These are phyloP conservation scores for Gymnoscopelus microlampas DNA, from an alignment of 2,797 vertebrate genomes.

Conservation along the genomic window DNA sequence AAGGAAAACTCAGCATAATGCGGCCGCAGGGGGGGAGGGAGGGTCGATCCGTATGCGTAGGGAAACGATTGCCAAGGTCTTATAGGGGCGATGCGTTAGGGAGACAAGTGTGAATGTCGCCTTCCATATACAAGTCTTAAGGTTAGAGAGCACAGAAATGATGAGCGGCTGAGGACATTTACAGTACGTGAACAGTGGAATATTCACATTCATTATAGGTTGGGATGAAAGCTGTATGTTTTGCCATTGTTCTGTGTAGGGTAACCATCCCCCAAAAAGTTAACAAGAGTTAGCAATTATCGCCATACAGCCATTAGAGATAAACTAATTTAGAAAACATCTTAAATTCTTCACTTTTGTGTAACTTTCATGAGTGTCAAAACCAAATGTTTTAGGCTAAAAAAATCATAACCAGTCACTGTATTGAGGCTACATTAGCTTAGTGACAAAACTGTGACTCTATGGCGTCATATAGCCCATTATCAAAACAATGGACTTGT, in stretches of 20 bases:
- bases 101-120: conserved; percentile 51
- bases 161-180: conserved; percentile 36
- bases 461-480: too few species aligned
- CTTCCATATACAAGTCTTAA: conserved; percentile 39
- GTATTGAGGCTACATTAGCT: not conserved
- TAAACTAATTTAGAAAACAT: too few species aligned
- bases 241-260: conserved; percentile 32
- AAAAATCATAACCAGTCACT: not conserved
- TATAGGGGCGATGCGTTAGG: conserved; percentile 43
- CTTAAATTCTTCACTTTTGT: too few species aligned
- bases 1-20: conserved; percentile 72
- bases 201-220: conserved; percentile 30
- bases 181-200: conserved; percentile 20
- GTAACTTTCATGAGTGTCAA: too few species aligned
- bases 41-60: conserved; percentile 35
- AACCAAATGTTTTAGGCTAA: not conserved
- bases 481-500: too few species aligned
- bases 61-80: conserved; percentile 63
- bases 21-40: conserved; percentile 33
- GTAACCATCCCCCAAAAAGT: too few species aligned
- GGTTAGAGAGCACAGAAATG: conserved; percentile 37
- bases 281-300: too few species aligned
- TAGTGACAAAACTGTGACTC: too few species aligned
- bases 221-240: conserved; percentile 29
- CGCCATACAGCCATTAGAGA: too few species aligned